phyloP scores from a whole-genome alignment of 1,140 invertebrate genomes.

The Palaemon carinicauda region DNA sequence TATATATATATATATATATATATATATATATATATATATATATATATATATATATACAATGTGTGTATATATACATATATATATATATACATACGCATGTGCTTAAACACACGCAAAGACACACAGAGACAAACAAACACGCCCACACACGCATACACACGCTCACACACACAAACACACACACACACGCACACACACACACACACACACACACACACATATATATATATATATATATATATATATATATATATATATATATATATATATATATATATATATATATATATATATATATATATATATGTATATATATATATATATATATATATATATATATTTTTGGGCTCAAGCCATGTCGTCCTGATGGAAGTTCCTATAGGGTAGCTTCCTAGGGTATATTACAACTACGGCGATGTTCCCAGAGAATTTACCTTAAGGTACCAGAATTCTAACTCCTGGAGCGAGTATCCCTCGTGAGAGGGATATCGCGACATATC shows the following conservation, averaged over 20 bases:
- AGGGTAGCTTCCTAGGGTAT: no score
- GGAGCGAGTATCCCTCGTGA: no score
- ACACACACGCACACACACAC: not conserved
- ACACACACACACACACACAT: not conserved
- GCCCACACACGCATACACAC: not conserved
- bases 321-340: no score
- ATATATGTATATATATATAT: not conserved
- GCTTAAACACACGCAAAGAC: no score
- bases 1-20: slow-evolving; percentile 23
- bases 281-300: not conserved
- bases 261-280: slow-evolving; percentile 2
- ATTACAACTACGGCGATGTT: no score
- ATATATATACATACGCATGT: no score
- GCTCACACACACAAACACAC: not conserved
- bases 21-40: not conserved
- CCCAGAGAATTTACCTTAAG: no score
- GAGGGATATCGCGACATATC: no score
- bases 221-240: slow-evolving; percentile 2
- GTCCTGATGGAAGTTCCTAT: no score
- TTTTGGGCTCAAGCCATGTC: no score
- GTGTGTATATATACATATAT: not conserved
- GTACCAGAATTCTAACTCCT: no score
- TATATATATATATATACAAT: not conserved
- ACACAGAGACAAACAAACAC: not conserved
- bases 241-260: slow-evolving; percentile 2